phyloP scores from a whole-genome alignment of 2,888 invertebrate genomes.

The Ectobius pallidus region DNA sequence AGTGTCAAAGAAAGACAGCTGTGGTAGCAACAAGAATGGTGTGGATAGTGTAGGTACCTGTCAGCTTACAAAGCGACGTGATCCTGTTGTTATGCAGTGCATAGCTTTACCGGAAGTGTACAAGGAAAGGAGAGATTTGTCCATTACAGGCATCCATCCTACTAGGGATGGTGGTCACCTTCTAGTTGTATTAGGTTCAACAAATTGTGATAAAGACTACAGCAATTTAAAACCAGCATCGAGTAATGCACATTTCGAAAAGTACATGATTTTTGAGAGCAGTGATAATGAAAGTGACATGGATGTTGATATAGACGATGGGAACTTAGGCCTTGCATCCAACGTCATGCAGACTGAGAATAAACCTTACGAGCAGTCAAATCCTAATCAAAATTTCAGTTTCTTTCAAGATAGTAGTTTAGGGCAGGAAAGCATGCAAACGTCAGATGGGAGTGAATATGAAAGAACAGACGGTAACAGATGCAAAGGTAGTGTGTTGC shows the following conservation, averaged over 20 bases:
- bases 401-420: conserved; percentile 25
- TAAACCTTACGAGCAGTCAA: not conserved
- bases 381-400: conserved; percentile 15
- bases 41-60: conserved; percentile 2
- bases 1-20: conserved; percentile 34
- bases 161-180: conserved; percentile 72
- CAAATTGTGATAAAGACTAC: conserved; percentile 49
- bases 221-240: not conserved
- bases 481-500: conserved; percentile 53
- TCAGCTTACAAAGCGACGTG: conserved; percentile 38
- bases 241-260: not conserved
- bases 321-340: not conserved
- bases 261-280: conserved; percentile 14
- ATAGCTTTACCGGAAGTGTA: conserved; percentile 61
- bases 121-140: conserved; percentile 59
- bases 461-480: not conserved
- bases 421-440: not conserved
- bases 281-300: conserved; percentile 57
- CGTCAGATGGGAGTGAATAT: conserved; percentile 8
- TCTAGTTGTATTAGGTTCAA: conserved; percentile 62
- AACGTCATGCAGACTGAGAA: not conserved
- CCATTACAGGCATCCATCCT: conserved; percentile 68
- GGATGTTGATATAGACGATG: conserved; percentile 54
- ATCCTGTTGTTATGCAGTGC: conserved; percentile 63
- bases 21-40: conserved; percentile 25